Conservation (phyloP, 2,888 invertebrate genomes). For the Ferdinandea cuprea region DNA sequence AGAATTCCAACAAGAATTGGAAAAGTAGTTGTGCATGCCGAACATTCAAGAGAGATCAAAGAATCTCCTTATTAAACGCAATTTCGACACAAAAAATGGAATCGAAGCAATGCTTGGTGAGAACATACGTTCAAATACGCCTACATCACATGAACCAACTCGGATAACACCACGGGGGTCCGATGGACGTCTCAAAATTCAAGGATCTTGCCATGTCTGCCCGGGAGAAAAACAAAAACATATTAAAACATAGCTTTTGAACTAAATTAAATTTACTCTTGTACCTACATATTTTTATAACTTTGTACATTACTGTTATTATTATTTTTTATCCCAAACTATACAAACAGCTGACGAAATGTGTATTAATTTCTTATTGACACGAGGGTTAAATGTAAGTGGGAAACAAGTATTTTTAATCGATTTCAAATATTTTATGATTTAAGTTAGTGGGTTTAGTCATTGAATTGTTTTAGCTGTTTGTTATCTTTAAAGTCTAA, state of each 20-base stretch:
- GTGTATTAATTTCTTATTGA: too few relatives aligned
- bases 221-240: neutral
- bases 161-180: conserved; percentile 3
- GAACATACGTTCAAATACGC: conserved; percentile 2
- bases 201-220: conserved; percentile 12
- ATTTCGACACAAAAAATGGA: conserved; percentile 13
- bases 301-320: too few relatives aligned
- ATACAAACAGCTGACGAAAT: too few relatives aligned
- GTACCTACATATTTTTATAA: too few relatives aligned
- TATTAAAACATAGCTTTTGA: neutral
- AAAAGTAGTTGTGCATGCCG: conserved; percentile 4
- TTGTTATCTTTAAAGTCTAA: too few relatives aligned
- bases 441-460: too few relatives aligned
- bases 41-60: neutral
- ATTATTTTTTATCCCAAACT: too few relatives aligned
- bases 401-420: too few relatives aligned
- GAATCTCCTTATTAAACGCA: conserved; percentile 1
- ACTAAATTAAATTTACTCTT: too few relatives aligned
- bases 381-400: too few relatives aligned
- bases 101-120: conserved; percentile 9
- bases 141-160: conserved; percentile 7
- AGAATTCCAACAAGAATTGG: conserved; percentile 6
- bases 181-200: conserved; percentile 14
- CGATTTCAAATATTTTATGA: too few relatives aligned
- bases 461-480: too few relatives aligned